phyloP scores from a whole-genome alignment of 2,888 invertebrate species.

The Sarcophaga variegata region DNA sequence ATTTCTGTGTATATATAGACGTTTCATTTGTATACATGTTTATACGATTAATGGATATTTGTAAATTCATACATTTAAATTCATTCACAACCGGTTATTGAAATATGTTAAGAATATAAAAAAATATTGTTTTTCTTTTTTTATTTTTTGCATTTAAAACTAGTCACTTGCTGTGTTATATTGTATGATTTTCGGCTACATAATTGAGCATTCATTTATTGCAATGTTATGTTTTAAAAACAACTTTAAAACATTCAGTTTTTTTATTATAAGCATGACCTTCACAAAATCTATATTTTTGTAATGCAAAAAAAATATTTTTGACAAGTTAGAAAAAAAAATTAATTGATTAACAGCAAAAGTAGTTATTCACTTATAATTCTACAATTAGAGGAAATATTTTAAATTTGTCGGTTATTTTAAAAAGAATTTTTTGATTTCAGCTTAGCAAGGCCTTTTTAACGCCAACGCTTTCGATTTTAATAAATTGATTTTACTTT shows the following conservation, averaged over 20 bases:
- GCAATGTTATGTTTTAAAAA: constrained; percentile 6
- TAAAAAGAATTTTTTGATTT: background rate
- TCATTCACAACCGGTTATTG: constrained; percentile 27
- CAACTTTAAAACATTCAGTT: background rate
- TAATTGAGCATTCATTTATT: background rate
- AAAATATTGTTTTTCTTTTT: background rate
- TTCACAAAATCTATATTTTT: constrained; percentile 3
- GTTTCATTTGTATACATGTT: background rate
- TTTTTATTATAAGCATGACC: background rate
- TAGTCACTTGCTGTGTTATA: background rate
- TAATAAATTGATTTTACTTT: background rate
- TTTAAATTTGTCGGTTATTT: constrained; percentile 6
- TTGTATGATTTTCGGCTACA: background rate
- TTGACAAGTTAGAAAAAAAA: background rate
- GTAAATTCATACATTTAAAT: constrained; percentile 15
- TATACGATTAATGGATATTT: constrained; percentile 8
- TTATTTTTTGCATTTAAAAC: background rate
- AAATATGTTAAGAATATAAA: constrained; percentile 9
- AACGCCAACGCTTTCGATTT: background rate
- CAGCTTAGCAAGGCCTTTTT: background rate
- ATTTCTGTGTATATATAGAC: background rate
- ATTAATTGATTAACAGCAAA: constrained; percentile 1
- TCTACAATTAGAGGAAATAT: background rate
- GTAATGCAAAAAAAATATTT: background rate
- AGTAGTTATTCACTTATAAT: background rate